These are phyloP conservation scores for Buphagus erythrorhynchus DNA, from an alignment of 2,797 vertebrate species.

Conservation along the genomic window DNA sequence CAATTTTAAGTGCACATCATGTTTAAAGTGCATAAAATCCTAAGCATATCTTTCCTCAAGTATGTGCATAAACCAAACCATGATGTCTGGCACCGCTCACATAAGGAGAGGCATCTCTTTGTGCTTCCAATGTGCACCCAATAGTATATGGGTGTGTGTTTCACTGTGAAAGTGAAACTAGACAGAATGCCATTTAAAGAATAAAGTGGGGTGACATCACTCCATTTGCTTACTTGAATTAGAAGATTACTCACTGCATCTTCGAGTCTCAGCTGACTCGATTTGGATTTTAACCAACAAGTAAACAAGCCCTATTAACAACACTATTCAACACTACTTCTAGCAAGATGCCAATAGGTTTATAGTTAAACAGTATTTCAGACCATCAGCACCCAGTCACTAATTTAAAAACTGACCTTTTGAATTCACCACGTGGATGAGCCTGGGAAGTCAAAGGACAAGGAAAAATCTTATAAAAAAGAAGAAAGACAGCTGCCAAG, in stretches of 20 bases:
- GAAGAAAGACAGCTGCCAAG: constrained; percentile 77
- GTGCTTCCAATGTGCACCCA: background rate
- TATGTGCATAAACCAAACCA: background rate
- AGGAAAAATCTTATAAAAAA: constrained; percentile 65
- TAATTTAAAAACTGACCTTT: constrained; percentile 58
- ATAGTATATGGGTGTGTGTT: background rate
- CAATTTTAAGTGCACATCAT: background rate
- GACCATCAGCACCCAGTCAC: background rate
- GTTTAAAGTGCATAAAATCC: background rate
- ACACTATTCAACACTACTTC: constrained; percentile 44
- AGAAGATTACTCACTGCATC: constrained; percentile 51
- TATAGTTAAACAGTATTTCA: constrained; percentile 26
- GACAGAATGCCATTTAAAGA: constrained; percentile 44
- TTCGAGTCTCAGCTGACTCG: constrained; percentile 56
- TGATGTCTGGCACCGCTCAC: background rate
- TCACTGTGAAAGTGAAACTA: constrained; percentile 67
- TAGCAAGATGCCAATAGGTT: constrained; percentile 18
- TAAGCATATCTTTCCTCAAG: background rate
- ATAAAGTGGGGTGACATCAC: constrained; percentile 67
- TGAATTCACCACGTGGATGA: background rate
- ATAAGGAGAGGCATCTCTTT: background rate
- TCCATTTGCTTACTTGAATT: constrained; percentile 12
- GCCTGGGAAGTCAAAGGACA: constrained; percentile 44
- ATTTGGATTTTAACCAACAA: constrained; percentile 67
- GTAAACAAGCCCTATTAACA: constrained; percentile 67